A percentile compares a stretch with the other conserved stretches of the same genome.
Evolutionary conservation across 2,888 invertebrate species (phyloP).

Genomic region (Lithophane ornitopus): DNA sequence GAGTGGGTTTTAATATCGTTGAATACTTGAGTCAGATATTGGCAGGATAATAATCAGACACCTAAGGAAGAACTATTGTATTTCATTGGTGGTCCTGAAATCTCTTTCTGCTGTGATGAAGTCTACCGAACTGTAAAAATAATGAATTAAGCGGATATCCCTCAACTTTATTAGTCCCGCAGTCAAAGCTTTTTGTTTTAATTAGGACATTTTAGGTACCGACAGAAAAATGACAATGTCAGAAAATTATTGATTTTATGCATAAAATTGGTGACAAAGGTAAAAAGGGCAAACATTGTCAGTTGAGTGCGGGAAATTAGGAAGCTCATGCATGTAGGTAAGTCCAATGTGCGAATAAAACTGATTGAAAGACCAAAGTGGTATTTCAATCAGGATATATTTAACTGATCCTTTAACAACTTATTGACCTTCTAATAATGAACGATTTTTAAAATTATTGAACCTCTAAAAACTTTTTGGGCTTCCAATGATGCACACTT

Average conservation of each 20-base stretch:
- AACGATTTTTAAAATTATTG: no score
- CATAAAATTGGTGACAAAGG: background rate
- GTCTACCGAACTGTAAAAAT: slow-evolving; percentile 7
- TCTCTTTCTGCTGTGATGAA: background rate
- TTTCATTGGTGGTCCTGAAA: slow-evolving; percentile 4
- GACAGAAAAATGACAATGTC: background rate
- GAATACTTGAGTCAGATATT: background rate
- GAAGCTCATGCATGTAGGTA: no score
- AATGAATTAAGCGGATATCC: slow-evolving; percentile 21
- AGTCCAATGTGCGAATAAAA: background rate
- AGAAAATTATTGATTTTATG: background rate
- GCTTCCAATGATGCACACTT: background rate
- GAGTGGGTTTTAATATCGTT: background rate
- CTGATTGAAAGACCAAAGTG: background rate
- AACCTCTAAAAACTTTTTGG: background rate
- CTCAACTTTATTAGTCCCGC: slow-evolving; percentile 10
- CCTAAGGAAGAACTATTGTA: background rate
- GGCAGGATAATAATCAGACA: background rate
- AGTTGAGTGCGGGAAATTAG: background rate
- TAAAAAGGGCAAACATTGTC: background rate
- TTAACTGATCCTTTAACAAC: background rate
- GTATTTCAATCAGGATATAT: background rate
- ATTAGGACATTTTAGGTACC: slow-evolving; percentile 15
- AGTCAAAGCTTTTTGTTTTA: slow-evolving; percentile 35
- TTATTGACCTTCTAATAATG: background rate